Evolutionary conservation across 2,888 invertebrate genomes (phyloP).

Genomic region (Deroplatys truncata): DNA sequence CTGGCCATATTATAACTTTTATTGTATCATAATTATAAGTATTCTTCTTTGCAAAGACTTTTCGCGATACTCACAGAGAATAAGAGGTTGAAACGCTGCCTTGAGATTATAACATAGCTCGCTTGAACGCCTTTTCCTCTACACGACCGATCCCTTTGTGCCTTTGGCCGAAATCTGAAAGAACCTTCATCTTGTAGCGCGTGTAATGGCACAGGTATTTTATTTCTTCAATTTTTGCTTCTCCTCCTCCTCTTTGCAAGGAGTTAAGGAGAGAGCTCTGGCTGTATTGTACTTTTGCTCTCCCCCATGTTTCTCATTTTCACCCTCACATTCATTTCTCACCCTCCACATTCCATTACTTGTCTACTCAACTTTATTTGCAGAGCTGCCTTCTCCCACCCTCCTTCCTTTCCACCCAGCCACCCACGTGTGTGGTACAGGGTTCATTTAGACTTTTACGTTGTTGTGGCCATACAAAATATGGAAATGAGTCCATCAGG

Average conservation of each 20-base stretch:
- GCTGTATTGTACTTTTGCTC: constrained; percentile 4
- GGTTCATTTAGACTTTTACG: not conserved
- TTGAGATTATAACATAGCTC: not conserved
- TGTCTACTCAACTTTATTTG: not conserved
- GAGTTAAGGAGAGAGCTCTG: not conserved
- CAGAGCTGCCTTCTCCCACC: not conserved
- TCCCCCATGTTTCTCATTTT: constrained; percentile 1
- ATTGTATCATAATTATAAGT: too few relatives aligned
- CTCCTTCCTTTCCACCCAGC: too few relatives aligned
- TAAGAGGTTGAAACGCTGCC: not conserved
- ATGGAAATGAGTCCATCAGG: not conserved
- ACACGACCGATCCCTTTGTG: not conserved
- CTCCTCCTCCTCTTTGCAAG: not conserved
- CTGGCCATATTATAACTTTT: too few relatives aligned
- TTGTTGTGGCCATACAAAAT: not conserved
- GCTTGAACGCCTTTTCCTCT: not conserved
- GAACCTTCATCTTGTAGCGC: not conserved
- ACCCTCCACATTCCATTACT: not conserved
- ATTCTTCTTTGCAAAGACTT: not conserved
- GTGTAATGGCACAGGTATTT: constrained; percentile 14
- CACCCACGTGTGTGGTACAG: not conserved
- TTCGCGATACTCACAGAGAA: not conserved
- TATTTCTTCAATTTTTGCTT: not conserved
- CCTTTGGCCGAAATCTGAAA: not conserved
- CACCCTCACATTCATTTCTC: constrained; percentile 4